Percentiles rank a stretch among this genome's conserved stretches.
phyloP scores from a whole-genome alignment of 2,888 invertebrate species.

The Sinopyrophorus schimmeli region DNA sequence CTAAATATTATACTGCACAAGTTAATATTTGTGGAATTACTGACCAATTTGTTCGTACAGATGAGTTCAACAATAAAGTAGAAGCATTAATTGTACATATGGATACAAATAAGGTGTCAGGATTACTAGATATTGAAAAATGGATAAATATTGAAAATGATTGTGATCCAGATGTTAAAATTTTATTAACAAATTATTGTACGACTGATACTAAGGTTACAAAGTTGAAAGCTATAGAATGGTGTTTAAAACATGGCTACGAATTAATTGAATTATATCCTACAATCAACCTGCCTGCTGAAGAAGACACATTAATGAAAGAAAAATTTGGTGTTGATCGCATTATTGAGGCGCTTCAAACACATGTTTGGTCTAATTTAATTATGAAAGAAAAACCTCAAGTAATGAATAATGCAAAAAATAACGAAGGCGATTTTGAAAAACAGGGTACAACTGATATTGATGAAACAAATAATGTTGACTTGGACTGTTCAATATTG shows the following conservation, averaged over 20 bases:
- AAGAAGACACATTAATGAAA: constrained; percentile 58
- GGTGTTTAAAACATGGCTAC: constrained; percentile 70
- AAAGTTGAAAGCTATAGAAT: constrained; percentile 58
- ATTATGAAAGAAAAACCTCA: constrained; percentile 60
- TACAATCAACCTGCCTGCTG: constrained; percentile 50
- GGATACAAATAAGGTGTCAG: constrained; percentile 60
- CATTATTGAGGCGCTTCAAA: constrained; percentile 70
- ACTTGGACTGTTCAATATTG: constrained; percentile 13
- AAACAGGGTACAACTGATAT: not conserved
- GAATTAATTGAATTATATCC: constrained; percentile 70
- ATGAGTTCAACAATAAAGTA: constrained; percentile 56
- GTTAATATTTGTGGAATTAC: constrained; percentile 61
- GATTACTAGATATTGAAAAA: constrained; percentile 48
- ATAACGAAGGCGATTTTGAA: constrained; percentile 13
- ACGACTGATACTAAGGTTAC: constrained; percentile 52
- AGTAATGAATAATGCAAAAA: not conserved
- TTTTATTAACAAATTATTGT: constrained; percentile 62
- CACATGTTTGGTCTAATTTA: constrained; percentile 74
- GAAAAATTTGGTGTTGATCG: constrained; percentile 69
- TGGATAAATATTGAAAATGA: constrained; percentile 47
- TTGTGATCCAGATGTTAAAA: constrained; percentile 59
- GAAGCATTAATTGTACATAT: constrained; percentile 68
- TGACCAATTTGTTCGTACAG: constrained; percentile 55
- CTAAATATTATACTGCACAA: constrained; percentile 72
- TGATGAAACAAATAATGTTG: not conserved